A percentile compares a stretch with the other conserved stretches of the same genome.
These are phyloP conservation scores for Xestia xanthographa DNA, from an alignment of 2,888 invertebrate genomes.

Conservation along the genomic window DNA sequence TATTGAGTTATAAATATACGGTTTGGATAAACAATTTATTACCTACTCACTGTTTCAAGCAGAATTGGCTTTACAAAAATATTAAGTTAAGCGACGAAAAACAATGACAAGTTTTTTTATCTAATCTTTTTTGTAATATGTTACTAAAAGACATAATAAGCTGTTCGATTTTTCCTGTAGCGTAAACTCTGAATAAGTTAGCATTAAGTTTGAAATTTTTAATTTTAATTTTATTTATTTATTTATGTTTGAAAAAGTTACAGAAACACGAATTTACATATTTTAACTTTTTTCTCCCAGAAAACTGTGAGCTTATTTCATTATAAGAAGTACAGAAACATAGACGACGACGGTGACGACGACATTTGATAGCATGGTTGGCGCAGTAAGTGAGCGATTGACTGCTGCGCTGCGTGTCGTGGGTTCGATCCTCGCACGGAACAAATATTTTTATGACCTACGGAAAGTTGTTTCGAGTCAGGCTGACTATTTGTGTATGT, in stretches of 20 bases:
- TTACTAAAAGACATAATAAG: background rate
- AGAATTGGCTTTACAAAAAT: background rate
- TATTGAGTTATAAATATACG: slow-evolving; percentile 1
- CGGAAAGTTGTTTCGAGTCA: too few relatives aligned
- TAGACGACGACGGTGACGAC: too few relatives aligned
- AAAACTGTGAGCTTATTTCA: background rate
- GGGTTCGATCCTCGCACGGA: too few relatives aligned
- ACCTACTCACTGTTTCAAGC: background rate
- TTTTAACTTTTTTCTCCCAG: background rate
- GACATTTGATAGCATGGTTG: too few relatives aligned
- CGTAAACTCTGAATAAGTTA: background rate
- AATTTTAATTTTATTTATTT: too few relatives aligned
- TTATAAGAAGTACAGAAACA: background rate
- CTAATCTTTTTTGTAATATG: background rate
- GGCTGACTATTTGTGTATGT: too few relatives aligned
- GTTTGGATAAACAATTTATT: slow-evolving; percentile 10
- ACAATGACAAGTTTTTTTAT: background rate
- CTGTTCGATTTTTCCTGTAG: background rate
- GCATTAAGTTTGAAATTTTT: too few relatives aligned
- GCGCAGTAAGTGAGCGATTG: too few relatives aligned
- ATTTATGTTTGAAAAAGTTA: background rate
- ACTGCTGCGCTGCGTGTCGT: too few relatives aligned
- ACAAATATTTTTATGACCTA: too few relatives aligned
- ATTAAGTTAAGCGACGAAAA: background rate
- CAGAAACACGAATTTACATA: background rate